Percentiles rank a stretch among this genome's conserved stretches.
Evolutionary conservation across 2,113 vertebrate genomes (phyloP).

Genomic region (Lasiurus borealis): DNA sequence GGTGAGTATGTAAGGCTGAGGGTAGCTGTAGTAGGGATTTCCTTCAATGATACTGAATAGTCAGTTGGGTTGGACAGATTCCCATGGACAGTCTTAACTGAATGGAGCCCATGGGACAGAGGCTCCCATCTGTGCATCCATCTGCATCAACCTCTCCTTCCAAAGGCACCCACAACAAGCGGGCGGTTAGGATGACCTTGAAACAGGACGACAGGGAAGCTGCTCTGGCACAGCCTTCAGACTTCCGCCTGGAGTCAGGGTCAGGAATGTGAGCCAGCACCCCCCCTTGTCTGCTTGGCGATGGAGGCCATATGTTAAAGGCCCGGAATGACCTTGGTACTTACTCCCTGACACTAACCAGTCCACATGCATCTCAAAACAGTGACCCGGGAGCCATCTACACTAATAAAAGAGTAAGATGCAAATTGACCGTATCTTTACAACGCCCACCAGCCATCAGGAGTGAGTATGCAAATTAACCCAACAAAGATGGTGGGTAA

Average conservation of each 20-base stretch:
- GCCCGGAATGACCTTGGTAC: no score
- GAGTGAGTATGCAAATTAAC: no score
- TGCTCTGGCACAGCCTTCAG: neutral
- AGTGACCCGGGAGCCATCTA: neutral
- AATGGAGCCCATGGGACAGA: neutral
- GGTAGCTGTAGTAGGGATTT: neutral
- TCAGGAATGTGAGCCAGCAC: neutral
- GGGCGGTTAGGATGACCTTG: neutral
- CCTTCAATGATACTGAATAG: neutral
- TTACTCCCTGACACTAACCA: neutral
- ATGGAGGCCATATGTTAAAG: neutral
- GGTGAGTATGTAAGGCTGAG: neutral
- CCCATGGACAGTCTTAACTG: neutral
- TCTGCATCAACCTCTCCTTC: neutral
- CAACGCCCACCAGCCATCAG: no score
- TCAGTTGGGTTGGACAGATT: neutral
- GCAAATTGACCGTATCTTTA: no score
- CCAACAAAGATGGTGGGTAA: no score
- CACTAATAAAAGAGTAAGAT: no score
- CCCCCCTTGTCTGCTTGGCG: neutral
- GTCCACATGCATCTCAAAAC: neutral
- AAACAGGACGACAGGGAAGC: neutral
- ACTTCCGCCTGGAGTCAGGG: neutral
- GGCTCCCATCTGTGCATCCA: neutral
- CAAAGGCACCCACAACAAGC: neutral